phyloP scores from a whole-genome alignment of 2,888 invertebrate species.

The Antitype chi region DNA sequence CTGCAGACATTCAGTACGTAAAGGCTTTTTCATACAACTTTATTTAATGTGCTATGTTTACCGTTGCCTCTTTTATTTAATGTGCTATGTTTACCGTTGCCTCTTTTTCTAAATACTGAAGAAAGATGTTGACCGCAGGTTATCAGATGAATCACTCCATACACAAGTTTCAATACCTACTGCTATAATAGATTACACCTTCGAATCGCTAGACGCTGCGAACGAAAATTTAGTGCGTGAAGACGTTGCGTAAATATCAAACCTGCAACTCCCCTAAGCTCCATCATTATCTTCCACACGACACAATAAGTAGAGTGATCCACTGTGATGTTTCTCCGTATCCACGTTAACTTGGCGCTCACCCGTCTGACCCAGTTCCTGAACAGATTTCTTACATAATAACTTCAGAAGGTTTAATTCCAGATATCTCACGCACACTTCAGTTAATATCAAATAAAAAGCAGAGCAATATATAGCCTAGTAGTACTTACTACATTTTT shows the following conservation, averaged over 20 bases:
- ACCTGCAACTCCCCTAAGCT: too few relatives aligned
- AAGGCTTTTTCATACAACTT: neutral
- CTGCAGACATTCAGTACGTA: neutral
- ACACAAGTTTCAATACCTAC: too few relatives aligned
- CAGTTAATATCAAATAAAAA: neutral
- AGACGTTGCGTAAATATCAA: too few relatives aligned
- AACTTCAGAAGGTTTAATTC: neutral
- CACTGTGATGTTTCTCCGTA: neutral
- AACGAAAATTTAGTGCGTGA: too few relatives aligned
- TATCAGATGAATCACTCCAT: too few relatives aligned
- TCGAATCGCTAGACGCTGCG: too few relatives aligned
- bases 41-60: neutral
- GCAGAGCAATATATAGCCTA: neutral
- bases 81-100: too few relatives aligned
- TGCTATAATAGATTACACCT: too few relatives aligned
- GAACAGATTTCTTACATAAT: neutral
- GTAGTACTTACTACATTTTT: too few relatives aligned
- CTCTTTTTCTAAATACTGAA: too few relatives aligned
- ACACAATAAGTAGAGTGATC: constrained; percentile 1
- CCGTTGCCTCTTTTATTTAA: too few relatives aligned
- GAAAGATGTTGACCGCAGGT: too few relatives aligned
- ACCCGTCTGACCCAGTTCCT: constrained; percentile 7
- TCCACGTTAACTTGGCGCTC: constrained; percentile 2
- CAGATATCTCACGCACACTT: neutral
- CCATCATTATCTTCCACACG: neutral